Conservation (phyloP, 2,888 invertebrate species). For the Melolontha melolontha region DNA sequence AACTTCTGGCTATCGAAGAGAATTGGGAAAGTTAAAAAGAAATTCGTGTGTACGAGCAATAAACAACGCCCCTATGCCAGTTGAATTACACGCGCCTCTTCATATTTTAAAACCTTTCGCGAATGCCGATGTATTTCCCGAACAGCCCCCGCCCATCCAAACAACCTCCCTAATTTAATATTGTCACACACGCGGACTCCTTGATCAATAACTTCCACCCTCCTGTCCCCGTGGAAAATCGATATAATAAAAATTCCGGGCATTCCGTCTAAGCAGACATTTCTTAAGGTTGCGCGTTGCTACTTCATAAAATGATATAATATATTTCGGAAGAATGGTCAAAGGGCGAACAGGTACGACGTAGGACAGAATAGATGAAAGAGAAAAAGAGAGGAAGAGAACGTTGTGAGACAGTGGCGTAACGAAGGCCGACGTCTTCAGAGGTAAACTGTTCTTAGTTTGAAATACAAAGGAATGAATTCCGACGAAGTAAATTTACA, state of each 20-base stretch:
- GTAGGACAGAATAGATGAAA: neutral
- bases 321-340: constrained; percentile 12
- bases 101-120: constrained; percentile 18
- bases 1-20: neutral
- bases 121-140: neutral
- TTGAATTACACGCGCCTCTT: neutral
- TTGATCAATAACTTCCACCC: constrained; percentile 20
- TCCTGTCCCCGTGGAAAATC: neutral
- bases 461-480: no score
- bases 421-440: no score
- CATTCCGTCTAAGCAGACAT: constrained; percentile 13
- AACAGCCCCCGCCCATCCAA: neutral
- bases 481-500: no score
- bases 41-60: constrained; percentile 2
- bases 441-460: no score
- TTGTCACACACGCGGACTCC: constrained; percentile 12
- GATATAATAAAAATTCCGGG: constrained; percentile 14
- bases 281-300: constrained; percentile 10
- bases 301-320: constrained; percentile 18
- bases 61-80: constrained; percentile 10
- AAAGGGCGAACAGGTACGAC: constrained; percentile 3
- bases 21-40: constrained; percentile 9
- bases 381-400: no score
- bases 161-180: constrained; percentile 1
- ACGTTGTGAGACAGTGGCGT: no score